Base-by-base conservation (phyloP, 2,888 invertebrate species). In the Drosophila mettleri region DNA sequence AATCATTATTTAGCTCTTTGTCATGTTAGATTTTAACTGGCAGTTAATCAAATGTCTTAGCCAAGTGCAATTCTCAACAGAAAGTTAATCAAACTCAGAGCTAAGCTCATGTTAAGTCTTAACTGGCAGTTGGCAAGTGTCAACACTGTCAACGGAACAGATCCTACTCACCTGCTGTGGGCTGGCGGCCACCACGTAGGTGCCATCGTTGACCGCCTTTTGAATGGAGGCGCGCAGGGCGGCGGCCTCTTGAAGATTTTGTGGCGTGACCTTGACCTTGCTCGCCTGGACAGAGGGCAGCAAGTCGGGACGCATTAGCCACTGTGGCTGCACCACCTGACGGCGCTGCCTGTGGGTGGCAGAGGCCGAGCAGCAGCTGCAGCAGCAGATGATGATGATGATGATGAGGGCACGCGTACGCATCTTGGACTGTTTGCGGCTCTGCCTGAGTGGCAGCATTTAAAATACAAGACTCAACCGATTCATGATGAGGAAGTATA, bases 251-350 rank as follows among this genome's bases (percentile, higher is more conserved):
- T 69, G 49, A 0, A 91, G 72, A 18, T 81, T 88, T 34, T 75
- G 22, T 0, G 62, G 62, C 3, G 80, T 88, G 0, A 90, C 82
- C 8, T 43, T 61, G 29, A 91, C 91, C 10, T 61, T 61, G 16
- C 36, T 9, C 1, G 60, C 62, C 6, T 69, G 65, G 0, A 24
- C 12, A 1, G n/a, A 18, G 18, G 64, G 52, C 36, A 33, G 24
- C 24, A 27, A 0, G 1, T 20, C 51, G 6, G 80, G 73, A 6
- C 60, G 78, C 54, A 64, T 68, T 0, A 90, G 65, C 88, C 89
- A 89, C 7, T 55, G 68, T 5, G 90, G 89, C 16, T 88, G 81
- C 14, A 90, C 84, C 22, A 90, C 79, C 64, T 90, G 83, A 2
- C 86, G 84, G 3, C 61, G 77, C 20, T 18, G 24, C 33, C 34